Evolutionary conservation across 1,140 invertebrate genomes (phyloP), one percentile per base, ranked within the genome.

Genomic region (Bombus pyrosoma): DNA sequence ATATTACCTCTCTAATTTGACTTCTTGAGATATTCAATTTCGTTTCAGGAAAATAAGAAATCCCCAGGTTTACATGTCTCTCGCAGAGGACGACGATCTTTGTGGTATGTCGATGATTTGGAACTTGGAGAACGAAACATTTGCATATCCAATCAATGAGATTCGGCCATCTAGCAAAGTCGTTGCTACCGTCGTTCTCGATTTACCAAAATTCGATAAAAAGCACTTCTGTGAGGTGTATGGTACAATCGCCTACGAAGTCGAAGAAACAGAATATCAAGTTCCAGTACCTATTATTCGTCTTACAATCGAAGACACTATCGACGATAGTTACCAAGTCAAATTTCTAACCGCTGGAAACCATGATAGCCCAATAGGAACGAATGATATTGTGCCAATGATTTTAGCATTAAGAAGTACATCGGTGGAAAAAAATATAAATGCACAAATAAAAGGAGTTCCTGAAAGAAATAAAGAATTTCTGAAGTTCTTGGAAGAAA

Each of bases 131-230:
- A 91, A 5, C 18, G 82, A 0, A 1, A 87, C 83, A 25, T 93
- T 94, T 41, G 95, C 94, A 93, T 83, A 88, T 41, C 85, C 83
- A n/a, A 59, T 71, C 3, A 83, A 93, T 10, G 81, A 89, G 41
- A 15, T 88, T 81, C 93, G 89, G 90, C 87, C 82, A 22, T 90
- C 43, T 15, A 91, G 88, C 12, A 68, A 89, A 0, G 68, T 93
- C 0, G 81, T 91, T 3, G 95, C 92, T 0, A 93, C 90, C 0
- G 79, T 92, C 0, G 92, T 91, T 10, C 77, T 95, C 1, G 91
- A 94, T 84, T 47, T 95, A 25, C 94, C 94, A 0, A 81, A 57
- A 28, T 95, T 95, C 37, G 79, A 91, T 13, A 62, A 87, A 0
- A 34, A 85, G 1, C 3, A 89, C 0, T 12, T 69, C n/a, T 73